Percentiles rank a stretch among this genome's conserved stretches.
phyloP scores from a whole-genome alignment of 2,113 vertebrate genomes.

The Alces alces region DNA sequence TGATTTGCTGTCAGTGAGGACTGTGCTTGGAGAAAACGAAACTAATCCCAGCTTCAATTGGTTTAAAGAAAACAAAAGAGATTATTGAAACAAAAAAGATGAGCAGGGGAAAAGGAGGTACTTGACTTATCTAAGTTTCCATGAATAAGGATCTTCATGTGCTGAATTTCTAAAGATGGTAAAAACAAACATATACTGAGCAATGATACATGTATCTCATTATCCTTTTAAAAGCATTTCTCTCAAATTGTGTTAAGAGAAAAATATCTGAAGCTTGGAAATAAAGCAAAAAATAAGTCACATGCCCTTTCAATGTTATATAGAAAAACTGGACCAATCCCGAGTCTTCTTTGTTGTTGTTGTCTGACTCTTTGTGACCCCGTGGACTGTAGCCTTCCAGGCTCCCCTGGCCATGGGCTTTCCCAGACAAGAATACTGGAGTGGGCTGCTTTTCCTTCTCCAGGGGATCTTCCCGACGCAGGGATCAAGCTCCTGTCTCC shows the following conservation, averaged over 20 bases:
- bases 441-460: background rate
- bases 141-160: background rate
- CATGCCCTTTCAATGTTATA: background rate
- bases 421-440: background rate
- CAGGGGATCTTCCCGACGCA: background rate
- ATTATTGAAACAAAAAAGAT: background rate
- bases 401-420: background rate
- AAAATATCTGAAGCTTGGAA: background rate
- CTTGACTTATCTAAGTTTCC: background rate
- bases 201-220: rapidly evolving
- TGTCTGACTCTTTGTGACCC: background rate
- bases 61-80: background rate
- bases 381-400: background rate
- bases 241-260: background rate
- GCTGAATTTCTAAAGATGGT: background rate
- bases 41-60: background rate
- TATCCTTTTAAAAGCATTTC: background rate
- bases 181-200: background rate
- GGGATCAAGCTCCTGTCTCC: background rate
- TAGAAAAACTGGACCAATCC: background rate
- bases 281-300: background rate
- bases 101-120: background rate
- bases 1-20: background rate
- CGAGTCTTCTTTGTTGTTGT: background rate
- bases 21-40: background rate